These are phyloP conservation scores for Malurus splendens DNA, from an alignment of 2,797 vertebrate species.

Conservation along the genomic window DNA sequence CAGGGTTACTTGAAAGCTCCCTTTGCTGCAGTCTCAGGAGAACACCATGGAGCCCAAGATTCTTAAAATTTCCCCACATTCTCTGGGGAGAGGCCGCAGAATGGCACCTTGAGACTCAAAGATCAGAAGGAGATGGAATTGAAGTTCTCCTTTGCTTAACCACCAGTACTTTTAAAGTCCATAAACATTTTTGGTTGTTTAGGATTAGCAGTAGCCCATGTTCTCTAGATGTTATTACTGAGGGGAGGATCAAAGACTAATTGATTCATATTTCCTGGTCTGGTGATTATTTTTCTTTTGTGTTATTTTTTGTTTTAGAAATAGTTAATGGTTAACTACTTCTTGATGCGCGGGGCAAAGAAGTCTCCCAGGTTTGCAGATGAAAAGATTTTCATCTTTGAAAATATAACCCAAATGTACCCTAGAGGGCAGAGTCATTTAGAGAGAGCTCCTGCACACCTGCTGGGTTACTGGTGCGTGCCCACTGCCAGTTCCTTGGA, in stretches of 20 bases:
- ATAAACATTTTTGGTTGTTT: background rate
- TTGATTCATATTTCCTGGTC: slow-evolving; percentile 32
- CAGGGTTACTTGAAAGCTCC: background rate
- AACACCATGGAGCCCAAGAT: background rate
- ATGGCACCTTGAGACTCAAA: background rate
- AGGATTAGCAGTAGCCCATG: background rate
- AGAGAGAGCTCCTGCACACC: slow-evolving; percentile 32
- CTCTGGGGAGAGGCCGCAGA: background rate
- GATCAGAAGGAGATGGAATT: background rate
- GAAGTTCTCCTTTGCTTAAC: background rate
- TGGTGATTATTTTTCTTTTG: background rate
- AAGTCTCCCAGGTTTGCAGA: slow-evolving; percentile 5
- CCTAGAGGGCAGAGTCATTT: slow-evolving; percentile 62
- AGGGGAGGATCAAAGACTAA: slow-evolving; percentile 29
- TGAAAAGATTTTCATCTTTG: slow-evolving; percentile 30
- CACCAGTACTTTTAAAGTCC: background rate
- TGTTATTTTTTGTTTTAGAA: background rate
- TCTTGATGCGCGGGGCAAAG: background rate
- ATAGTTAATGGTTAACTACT: slow-evolving; percentile 4
- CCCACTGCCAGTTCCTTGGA: background rate
- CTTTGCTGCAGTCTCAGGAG: background rate
- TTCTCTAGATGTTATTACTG: background rate
- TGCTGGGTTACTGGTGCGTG: background rate
- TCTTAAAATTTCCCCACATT: background rate
- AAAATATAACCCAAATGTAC: slow-evolving; percentile 52